A percentile compares a stretch with the other conserved stretches of the same genome.
phyloP scores from a whole-genome alignment of 2,113 vertebrate genomes.

The Cnemophilus loriae region DNA sequence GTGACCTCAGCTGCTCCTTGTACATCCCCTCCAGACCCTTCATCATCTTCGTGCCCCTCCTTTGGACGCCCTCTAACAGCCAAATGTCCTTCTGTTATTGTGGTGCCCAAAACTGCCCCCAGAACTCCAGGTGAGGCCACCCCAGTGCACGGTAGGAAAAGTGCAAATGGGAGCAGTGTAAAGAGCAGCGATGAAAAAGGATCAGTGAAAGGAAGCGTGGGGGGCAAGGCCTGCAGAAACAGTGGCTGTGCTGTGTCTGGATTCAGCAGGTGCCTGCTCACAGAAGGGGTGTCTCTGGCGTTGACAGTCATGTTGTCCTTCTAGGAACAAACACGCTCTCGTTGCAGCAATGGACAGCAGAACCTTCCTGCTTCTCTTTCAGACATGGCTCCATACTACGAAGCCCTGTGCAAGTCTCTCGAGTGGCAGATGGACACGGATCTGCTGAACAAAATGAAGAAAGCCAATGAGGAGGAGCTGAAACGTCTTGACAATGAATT shows the following conservation, averaged over 20 bases:
- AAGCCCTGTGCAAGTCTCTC: constrained; percentile 90
- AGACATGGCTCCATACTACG: constrained; percentile 97
- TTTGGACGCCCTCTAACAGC: not conserved
- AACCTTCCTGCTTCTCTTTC: not conserved
- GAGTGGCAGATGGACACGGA: constrained; percentile 89
- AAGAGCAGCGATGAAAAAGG: not conserved
- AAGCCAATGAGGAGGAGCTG: constrained; percentile 91
- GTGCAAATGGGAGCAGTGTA: not conserved
- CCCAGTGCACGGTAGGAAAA: not conserved
- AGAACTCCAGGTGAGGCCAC: not conserved
- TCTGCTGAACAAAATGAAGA: constrained; percentile 91
- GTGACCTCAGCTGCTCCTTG: no score
- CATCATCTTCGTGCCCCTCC: not conserved
- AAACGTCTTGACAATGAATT: constrained; percentile 87
- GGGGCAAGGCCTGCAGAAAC: not conserved
- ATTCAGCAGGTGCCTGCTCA: not conserved
- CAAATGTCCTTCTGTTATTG: not conserved
- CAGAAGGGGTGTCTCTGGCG: accelerated
- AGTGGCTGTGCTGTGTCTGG: not conserved
- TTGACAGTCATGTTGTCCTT: not conserved
- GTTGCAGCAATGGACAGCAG: accelerated
- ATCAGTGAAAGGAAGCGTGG: not conserved
- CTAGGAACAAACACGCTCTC: accelerated
- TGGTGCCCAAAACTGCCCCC: not conserved
- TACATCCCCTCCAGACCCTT: no score